Evolutionary conservation across 2,888 invertebrate genomes (phyloP).

Genomic region (Meta bourneti): DNA sequence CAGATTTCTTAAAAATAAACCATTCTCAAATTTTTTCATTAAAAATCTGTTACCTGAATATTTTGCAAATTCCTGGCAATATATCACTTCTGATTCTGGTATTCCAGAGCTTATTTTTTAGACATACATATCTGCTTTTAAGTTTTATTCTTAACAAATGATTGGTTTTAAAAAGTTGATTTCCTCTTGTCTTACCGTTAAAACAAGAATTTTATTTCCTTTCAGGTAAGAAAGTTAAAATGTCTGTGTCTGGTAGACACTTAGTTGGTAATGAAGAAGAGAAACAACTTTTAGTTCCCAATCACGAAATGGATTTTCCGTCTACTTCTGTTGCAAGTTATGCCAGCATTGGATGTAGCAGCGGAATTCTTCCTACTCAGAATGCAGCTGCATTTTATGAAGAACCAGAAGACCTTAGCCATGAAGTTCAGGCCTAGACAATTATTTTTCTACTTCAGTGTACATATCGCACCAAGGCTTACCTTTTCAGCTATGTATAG

Average conservation of each 20-base stretch:
- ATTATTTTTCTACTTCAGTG: background rate
- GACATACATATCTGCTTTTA: no score
- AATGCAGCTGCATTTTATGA: slow-evolving; percentile 41
- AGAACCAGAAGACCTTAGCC: slow-evolving; percentile 71
- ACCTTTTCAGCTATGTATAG: background rate
- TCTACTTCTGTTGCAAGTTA: slow-evolving; percentile 36
- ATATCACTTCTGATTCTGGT: no score
- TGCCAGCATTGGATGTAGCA: slow-evolving; percentile 37
- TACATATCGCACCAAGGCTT: slow-evolving; percentile 11
- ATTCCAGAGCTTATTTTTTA: no score
- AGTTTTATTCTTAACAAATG: no score
- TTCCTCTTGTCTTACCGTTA: no score
- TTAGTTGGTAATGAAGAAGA: slow-evolving; percentile 60
- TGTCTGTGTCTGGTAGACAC: slow-evolving; percentile 68
- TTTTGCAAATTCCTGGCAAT: no score
- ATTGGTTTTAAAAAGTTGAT: no score
- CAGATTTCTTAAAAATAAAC: no score
- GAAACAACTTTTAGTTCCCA: slow-evolving; percentile 59
- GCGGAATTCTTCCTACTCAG: background rate
- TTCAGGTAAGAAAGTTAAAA: slow-evolving; percentile 69
- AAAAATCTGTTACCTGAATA: no score
- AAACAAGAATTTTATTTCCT: background rate
- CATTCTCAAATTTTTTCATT: no score
- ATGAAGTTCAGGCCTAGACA: slow-evolving; percentile 59
- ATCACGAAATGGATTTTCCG: slow-evolving; percentile 64